Conservation (phyloP, 2,888 invertebrate genomes). For the Dorcus parallelipipedus region DNA sequence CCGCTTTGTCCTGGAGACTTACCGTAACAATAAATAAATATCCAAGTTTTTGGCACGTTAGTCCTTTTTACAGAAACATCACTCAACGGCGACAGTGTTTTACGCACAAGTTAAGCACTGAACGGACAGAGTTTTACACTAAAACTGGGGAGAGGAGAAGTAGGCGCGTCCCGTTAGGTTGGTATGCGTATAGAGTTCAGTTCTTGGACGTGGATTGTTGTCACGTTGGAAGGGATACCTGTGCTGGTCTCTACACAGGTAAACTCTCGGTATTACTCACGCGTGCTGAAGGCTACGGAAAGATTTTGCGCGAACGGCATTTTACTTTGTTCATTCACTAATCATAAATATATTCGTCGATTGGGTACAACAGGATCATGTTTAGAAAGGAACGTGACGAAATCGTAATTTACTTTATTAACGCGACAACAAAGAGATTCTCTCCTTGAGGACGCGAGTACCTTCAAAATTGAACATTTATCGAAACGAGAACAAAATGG, state of each 20-base stretch:
- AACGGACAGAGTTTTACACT: conserved; percentile 18
- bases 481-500: too few species aligned
- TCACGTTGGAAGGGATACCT: conserved; percentile 13
- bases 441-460: too few species aligned
- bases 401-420: too few species aligned
- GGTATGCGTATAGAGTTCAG: conserved; percentile 38
- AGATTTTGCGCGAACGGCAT: neutral
- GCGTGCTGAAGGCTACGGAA: neutral
- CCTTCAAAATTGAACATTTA: too few species aligned
- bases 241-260: conserved; percentile 7
- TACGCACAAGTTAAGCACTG: conserved; percentile 24
- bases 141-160: conserved; percentile 38
- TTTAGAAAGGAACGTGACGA: neutral
- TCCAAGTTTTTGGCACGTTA: conserved; percentile 17
- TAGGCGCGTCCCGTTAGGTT: conserved; percentile 47
- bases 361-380: neutral
- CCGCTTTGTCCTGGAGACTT: neutral
- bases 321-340: conserved; percentile 1
- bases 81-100: conserved; percentile 21
- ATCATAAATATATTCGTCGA: neutral
- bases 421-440: too few species aligned
- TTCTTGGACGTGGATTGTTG: conserved; percentile 19
- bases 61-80: conserved; percentile 19
- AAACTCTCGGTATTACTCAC: conserved; percentile 4
- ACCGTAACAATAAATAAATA: conserved; percentile 1